phyloP scores from a whole-genome alignment of 2,888 invertebrate species.

The Chrysolina oricalcia region DNA sequence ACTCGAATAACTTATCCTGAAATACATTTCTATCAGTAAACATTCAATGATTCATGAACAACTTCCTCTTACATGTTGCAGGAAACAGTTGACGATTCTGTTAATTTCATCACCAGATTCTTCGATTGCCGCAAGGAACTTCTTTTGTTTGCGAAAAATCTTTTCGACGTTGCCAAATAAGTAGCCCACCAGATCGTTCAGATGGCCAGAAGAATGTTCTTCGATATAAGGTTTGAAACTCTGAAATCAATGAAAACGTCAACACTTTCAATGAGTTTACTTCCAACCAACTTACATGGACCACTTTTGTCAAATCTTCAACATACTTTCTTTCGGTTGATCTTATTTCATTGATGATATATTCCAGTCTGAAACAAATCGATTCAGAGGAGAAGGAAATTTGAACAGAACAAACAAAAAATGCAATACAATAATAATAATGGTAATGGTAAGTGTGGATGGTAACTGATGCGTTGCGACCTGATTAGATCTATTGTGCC shows the following conservation, averaged over 20 bases:
- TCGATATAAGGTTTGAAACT: conserved; percentile 64
- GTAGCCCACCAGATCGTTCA: conserved; percentile 50
- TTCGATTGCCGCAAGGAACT: conserved; percentile 61
- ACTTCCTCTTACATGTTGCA: conserved; percentile 60
- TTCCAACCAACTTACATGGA: conserved; percentile 59
- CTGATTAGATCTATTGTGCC: too few relatives aligned
- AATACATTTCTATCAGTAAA: conserved; percentile 39
- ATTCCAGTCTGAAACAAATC: conserved; percentile 57
- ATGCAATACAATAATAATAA: too few relatives aligned
- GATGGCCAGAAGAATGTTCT: conserved; percentile 46
- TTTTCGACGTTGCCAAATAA: conserved; percentile 65
- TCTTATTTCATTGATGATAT: conserved; percentile 66
- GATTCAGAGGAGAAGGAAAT: too few relatives aligned
- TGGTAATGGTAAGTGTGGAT: too few relatives aligned
- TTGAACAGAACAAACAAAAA: too few relatives aligned
- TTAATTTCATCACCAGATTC: conserved; percentile 56
- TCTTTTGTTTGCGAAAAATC: conserved; percentile 59
- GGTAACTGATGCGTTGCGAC: too few relatives aligned
- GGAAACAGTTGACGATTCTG: conserved; percentile 62
- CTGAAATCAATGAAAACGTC: conserved; percentile 54
- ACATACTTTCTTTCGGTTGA: conserved; percentile 67
- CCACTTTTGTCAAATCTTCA: conserved; percentile 62
- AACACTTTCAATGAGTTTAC: not conserved
- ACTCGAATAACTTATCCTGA: conserved; percentile 65
- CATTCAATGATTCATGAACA: not conserved